These are phyloP conservation scores for Empidonax traillii DNA, from an alignment of 2,113 vertebrate species.

Conservation along the genomic window DNA sequence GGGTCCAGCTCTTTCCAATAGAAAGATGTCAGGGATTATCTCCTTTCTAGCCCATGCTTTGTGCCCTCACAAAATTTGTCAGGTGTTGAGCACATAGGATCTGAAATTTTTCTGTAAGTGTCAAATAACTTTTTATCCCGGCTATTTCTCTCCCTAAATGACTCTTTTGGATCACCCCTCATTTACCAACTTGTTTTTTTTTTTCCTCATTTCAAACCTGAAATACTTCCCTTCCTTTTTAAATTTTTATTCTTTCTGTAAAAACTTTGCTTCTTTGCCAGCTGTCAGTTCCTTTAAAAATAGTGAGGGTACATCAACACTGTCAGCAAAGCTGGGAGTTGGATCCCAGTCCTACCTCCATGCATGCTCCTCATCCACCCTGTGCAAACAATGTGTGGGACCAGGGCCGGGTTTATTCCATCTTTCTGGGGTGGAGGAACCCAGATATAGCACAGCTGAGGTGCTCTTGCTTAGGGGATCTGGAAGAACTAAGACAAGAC, in stretches of 20 bases:
- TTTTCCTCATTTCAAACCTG: background rate
- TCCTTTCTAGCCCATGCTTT: background rate
- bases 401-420: background rate
- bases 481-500: background rate
- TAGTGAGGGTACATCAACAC: fast-evolving
- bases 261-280: background rate
- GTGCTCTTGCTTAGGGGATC: background rate
- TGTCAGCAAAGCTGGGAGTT: background rate
- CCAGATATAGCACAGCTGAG: background rate
- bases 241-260: background rate
- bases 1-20: background rate
- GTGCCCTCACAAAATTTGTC: background rate
- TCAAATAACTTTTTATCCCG: background rate
- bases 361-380: background rate
- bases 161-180: fast-evolving
- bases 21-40: background rate
- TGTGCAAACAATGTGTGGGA: background rate
- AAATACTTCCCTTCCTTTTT: background rate
- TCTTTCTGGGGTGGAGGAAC: background rate
- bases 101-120: background rate
- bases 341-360: background rate
- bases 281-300: background rate
- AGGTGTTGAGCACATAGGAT: background rate
- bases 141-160: background rate
- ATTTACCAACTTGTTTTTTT: background rate